Evolutionary conservation across 2,797 vertebrate genomes (phyloP), one percentile per base, ranked within the genome.

Genomic region (Scleropages formosus): DNA sequence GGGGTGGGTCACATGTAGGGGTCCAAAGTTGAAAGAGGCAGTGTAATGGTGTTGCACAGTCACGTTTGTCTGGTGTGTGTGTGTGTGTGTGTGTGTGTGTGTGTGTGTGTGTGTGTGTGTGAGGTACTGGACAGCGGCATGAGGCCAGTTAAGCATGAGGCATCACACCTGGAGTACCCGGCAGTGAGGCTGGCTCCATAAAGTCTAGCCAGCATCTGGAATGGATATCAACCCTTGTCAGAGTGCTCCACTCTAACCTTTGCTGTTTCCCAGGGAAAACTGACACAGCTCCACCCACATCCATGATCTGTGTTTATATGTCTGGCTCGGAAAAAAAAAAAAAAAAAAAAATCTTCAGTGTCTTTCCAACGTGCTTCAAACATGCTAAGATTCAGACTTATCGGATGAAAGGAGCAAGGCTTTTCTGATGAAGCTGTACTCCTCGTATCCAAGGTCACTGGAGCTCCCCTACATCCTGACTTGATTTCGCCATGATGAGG

Each of bases 121-220:
- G 67, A 64, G 60, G 18, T 62, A 31, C 73, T 27, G 53, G 51
- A 24, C 8, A 31, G 79, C 22, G 86, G 88, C 82, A 70, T 87
- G 88, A 79, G 88, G 88, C 88, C 87, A 85, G 85, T 86, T 84
- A 91, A 87, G 90, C 86, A 39, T 91, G 92, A 93, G 90, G 89
- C 88, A 84, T 91, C 92, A 87, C 92, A 93, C 93, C 93, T 93
- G 93, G 91, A 91, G 86, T 89, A 86, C 90, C 87, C 83, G 81
- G 83, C 85, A 87, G 82, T 87, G 85, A 87, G 89, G 86, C 90
- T 81, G 92, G 92, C 92, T 93, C 93, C 93, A 89, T 83, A 1
- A 87, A 92, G 93, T 94, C 93, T 94, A 90, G 92, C 92, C 92
- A 85, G 90, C 93, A 93, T 94, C 92, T 94, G 93, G 92, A 92